Evolutionary conservation across 2,888 invertebrate species (phyloP).

Genomic region (Pristionchus arcanus): DNA sequence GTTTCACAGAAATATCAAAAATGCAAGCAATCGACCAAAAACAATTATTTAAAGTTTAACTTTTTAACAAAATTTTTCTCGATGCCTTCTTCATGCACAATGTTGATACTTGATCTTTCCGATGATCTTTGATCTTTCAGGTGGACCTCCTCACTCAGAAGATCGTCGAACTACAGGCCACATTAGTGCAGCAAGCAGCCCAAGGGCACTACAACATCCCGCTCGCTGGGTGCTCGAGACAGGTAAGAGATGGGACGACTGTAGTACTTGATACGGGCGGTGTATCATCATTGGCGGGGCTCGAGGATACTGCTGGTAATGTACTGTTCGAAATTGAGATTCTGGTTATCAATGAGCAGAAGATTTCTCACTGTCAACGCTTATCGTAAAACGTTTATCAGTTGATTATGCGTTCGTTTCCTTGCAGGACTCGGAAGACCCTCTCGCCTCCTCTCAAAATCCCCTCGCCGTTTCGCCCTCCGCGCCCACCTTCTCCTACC

Average conservation of each 20-base stretch:
- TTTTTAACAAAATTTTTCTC: too few species aligned
- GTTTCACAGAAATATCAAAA: background rate
- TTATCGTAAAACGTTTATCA: too few species aligned
- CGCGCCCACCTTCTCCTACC: slow-evolving; percentile 52
- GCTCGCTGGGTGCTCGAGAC: background rate
- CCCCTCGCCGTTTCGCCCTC: slow-evolving; percentile 48
- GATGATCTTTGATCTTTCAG: slow-evolving; percentile 40
- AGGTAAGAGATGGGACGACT: too few species aligned
- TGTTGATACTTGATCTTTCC: too few species aligned
- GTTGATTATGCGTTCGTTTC: background rate
- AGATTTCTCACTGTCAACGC: background rate
- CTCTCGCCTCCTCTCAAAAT: background rate
- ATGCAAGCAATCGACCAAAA: too few species aligned
- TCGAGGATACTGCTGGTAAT: too few species aligned
- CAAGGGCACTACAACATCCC: slow-evolving; percentile 28
- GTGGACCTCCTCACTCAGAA: slow-evolving; percentile 77
- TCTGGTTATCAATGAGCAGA: too few species aligned
- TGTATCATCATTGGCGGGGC: too few species aligned
- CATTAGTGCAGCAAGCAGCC: slow-evolving; percentile 54
- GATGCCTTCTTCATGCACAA: too few species aligned
- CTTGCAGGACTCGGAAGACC: slow-evolving; percentile 45
- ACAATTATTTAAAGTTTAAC: too few species aligned
- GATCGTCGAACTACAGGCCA: slow-evolving; percentile 74
- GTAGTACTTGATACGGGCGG: too few species aligned
- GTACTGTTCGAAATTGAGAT: too few species aligned